Conservation (phyloP, 2,888 invertebrate species). For the Mechanitis mazaeus region DNA sequence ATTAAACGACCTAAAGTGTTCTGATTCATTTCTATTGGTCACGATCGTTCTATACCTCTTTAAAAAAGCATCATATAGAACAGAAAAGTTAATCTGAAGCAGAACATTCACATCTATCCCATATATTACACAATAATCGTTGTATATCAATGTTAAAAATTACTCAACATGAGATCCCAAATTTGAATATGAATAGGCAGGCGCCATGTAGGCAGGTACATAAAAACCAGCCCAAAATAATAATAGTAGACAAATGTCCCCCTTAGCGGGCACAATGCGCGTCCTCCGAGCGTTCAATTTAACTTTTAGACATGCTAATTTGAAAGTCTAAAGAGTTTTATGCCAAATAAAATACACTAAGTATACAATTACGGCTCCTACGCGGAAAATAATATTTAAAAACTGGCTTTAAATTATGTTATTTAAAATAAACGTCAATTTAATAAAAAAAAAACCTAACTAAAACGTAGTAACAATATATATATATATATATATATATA, state of each 20-base stretch:
- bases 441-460: too few species aligned
- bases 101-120: conserved; percentile 51
- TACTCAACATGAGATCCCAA: conserved; percentile 63
- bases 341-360: conserved; percentile 4
- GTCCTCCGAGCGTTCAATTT: conserved; percentile 63
- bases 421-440: too few species aligned
- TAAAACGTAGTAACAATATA: too few species aligned
- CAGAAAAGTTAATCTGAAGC: conserved; percentile 3
- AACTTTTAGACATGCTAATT: conserved; percentile 69
- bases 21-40: conserved; percentile 36
- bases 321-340: conserved; percentile 54
- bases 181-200: conserved; percentile 75
- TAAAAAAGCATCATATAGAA: not conserved
- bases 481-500: too few species aligned
- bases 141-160: conserved; percentile 70
- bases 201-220: conserved; percentile 74
- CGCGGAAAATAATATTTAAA: not conserved
- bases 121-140: conserved; percentile 60
- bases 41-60: conserved; percentile 7
- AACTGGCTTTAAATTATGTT: not conserved
- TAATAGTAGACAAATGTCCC: conserved; percentile 71
- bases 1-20: conserved; percentile 24
- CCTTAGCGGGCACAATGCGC: conserved; percentile 63
- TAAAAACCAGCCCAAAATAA: conserved; percentile 71
- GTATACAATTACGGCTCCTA: not conserved